Evolutionary conservation across 1,140 invertebrate species (phyloP).

Genomic region (Medauroidea extradentata): DNA sequence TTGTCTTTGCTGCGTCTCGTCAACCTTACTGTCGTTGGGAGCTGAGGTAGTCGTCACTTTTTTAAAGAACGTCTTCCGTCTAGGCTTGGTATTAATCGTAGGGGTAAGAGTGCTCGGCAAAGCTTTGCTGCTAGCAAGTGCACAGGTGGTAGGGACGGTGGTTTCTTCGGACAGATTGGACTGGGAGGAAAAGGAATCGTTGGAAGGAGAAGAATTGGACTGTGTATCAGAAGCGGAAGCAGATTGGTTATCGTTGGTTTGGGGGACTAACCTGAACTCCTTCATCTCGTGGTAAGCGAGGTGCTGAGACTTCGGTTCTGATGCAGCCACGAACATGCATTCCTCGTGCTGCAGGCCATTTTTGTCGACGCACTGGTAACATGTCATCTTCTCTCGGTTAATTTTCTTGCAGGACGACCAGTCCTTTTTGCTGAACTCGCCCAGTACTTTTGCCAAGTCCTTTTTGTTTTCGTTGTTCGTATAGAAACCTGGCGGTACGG

Average conservation of each 20-base stretch:
- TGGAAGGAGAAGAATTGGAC: not conserved
- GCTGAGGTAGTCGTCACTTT: not conserved
- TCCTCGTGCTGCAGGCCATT: conserved; percentile 64
- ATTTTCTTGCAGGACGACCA: conserved; percentile 63
- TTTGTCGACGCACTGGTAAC: conserved; percentile 62
- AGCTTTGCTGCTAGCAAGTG: not conserved
- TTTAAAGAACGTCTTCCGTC: conserved; percentile 3
- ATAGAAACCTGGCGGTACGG: not conserved
- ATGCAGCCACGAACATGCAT: conserved; percentile 63
- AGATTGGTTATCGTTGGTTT: not conserved
- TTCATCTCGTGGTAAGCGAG: conserved; percentile 16
- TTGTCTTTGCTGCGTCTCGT: not conserved
- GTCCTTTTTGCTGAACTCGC: conserved; percentile 64
- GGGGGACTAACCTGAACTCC: conserved; percentile 17
- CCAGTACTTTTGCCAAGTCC: conserved; percentile 62
- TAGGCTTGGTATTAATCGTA: not conserved
- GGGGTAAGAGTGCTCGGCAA: not conserved
- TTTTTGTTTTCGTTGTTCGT: conserved; percentile 34
- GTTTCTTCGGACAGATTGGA: not conserved
- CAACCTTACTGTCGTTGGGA: not conserved
- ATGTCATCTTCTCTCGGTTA: conserved; percentile 66
- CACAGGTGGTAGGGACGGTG: not conserved
- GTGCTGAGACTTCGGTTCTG: conserved; percentile 22
- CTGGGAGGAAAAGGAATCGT: not conserved
- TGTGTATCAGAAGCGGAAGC: not conserved